Base-by-base conservation (phyloP, 2,888 invertebrate genomes). In the Drosophila multiciliata region DNA sequence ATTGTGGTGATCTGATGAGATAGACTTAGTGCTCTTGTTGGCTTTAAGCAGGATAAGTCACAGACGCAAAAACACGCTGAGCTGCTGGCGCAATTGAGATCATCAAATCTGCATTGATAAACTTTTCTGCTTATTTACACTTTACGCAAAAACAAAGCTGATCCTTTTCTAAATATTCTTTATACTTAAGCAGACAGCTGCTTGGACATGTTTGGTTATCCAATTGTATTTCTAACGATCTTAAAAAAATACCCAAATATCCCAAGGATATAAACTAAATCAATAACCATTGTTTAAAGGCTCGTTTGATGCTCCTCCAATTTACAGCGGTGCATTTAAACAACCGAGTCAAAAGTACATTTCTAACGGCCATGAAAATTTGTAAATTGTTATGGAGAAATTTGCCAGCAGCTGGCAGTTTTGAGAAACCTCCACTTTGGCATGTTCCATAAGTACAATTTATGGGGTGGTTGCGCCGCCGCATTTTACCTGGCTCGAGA, bases 401-500 rank as follows among this genome's bases (percentile, higher is more conserved):
- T 60, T 54, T 67, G 85, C 73, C 76, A 75, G 82, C 84, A 85
- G 84, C 80, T 85, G 73, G 65, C 65, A 49, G 48, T n/a, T 26
- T 61, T 62, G 35, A 73, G 53, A 69, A 78, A 69, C 71, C 64
- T 75, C 71, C 68, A 64, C 69, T 54, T 17, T 29, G 20, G 38
- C 53, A 29, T 38, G n/a, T 45, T 33, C 32, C 42, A 36, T 35
- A 65, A 68, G 60, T 69, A 57, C 29, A 38, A 66, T 52, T 58
- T 50, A 48, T 73, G 67, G 83, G 86, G 84, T 79, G 81, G 76
- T 67, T 78, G 76, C 84, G 85, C 87, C 86, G 78, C 79, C 79
- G 80, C 82, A 91, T 74, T 78, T 84, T 90, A 91, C 90, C 90
- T 91, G 91, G 80, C 23, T 49, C 33, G 35, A 20, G 26, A 48